Percentiles rank a stretch among this genome's conserved stretches.
Evolutionary conservation across 2,113 vertebrate species (phyloP).

Genomic region (Telmatochromis sp.): DNA sequence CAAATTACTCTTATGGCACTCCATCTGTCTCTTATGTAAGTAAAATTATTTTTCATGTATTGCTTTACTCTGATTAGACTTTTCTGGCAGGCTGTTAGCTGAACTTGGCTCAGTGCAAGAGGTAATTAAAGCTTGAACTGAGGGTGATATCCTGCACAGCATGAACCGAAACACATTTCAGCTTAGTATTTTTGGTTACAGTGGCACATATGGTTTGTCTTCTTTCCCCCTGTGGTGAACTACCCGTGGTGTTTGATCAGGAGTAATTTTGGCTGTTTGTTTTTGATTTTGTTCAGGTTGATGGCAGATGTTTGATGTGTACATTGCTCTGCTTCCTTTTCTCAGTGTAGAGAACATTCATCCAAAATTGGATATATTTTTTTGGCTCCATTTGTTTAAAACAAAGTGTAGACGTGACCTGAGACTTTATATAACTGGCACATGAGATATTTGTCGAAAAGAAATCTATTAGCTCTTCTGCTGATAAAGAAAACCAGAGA

Average conservation of each 20-base stretch:
- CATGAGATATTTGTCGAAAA: background rate
- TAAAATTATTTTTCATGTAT: background rate
- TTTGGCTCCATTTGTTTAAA: background rate
- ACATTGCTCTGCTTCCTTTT: background rate
- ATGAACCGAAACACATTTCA: background rate
- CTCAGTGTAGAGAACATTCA: background rate
- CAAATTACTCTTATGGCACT: background rate
- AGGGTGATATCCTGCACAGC: background rate
- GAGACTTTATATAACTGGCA: background rate
- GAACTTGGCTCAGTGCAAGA: background rate
- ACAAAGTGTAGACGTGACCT: background rate
- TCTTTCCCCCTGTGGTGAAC: background rate
- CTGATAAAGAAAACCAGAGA: background rate
- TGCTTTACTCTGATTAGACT: background rate
- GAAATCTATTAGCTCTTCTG: background rate
- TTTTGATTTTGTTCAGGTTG: background rate
- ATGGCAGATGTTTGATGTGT: background rate
- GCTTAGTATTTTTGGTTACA: background rate
- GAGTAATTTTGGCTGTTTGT: background rate
- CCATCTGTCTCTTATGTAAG: background rate
- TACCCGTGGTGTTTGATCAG: background rate
- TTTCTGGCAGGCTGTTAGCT: background rate
- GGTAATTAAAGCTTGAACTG: slow-evolving; percentile 26
- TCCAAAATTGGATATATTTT: background rate
- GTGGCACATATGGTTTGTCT: background rate